phyloP scores from a whole-genome alignment of 2,113 vertebrate species.

The Rana temporaria region DNA sequence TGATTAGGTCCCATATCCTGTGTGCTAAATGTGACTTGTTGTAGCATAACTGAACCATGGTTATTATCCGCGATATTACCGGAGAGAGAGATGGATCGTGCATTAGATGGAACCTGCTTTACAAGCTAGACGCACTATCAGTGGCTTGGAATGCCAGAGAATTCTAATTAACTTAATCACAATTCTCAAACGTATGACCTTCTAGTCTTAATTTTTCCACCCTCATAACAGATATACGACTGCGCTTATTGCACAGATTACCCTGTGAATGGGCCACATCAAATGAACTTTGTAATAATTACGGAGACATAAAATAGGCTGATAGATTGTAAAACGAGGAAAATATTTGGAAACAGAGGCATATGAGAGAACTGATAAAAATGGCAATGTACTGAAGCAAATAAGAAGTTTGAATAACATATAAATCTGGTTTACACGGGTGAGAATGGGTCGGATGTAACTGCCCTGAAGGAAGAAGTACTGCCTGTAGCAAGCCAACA shows the following conservation, averaged over 20 bases:
- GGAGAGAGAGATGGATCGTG: background rate
- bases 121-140: background rate
- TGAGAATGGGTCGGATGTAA: no score
- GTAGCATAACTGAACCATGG: background rate
- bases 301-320: conserved; percentile 30
- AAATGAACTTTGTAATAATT: conserved; percentile 32
- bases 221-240: conserved; percentile 21
- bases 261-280: background rate
- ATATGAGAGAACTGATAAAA: conserved; percentile 12
- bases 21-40: no score
- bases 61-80: background rate
- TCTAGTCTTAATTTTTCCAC: conserved; percentile 4
- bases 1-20: no score
- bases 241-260: conserved; percentile 1
- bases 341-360: conserved; percentile 44
- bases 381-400: background rate
- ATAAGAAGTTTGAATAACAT: background rate
- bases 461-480: no score
- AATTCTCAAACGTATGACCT: conserved; percentile 5
- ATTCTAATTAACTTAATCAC: conserved; percentile 35
- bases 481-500: no score
- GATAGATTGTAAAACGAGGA: conserved; percentile 22
- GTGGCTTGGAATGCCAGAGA: background rate
- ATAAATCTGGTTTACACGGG: no score
- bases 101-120: no score